phyloP scores from a whole-genome alignment of 2,888 invertebrate species.

The Tridacna gigas region DNA sequence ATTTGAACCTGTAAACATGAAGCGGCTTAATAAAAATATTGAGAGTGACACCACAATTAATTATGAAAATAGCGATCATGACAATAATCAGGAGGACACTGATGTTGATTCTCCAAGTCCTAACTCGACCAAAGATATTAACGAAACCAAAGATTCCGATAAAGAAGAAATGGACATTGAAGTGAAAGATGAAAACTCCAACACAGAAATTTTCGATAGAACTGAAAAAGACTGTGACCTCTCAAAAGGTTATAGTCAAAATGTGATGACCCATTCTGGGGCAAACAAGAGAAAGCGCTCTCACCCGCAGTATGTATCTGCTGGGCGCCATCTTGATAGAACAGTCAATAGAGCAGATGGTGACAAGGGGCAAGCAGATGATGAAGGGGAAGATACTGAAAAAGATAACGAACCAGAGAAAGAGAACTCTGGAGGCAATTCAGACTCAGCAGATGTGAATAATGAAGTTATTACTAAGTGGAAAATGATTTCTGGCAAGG shows the following conservation, averaged over 20 bases:
- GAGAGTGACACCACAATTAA: neutral
- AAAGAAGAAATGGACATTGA: constrained; percentile 50
- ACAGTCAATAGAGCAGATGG: constrained; percentile 58
- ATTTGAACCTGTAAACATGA: constrained; percentile 77
- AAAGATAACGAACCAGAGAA: constrained; percentile 63
- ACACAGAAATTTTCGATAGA: constrained; percentile 56
- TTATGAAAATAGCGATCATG: constrained; percentile 11
- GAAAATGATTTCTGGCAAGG: constrained; percentile 48
- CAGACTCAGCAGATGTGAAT: constrained; percentile 36
- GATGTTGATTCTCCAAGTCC: constrained; percentile 59
- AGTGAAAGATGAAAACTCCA: constrained; percentile 60
- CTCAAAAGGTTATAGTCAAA: constrained; percentile 42
- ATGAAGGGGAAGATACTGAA: constrained; percentile 49
- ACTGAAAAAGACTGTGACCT: constrained; percentile 48
- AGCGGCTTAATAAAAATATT: neutral
- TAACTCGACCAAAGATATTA: constrained; percentile 60
- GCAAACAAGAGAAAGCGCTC: constrained; percentile 92
- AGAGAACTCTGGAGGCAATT: constrained; percentile 65
- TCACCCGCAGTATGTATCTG: constrained; percentile 99
- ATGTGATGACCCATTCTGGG: constrained; percentile 57
- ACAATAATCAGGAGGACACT: constrained; percentile 39
- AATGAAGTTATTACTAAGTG: constrained; percentile 71
- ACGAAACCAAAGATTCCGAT: constrained; percentile 63
- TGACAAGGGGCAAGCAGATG: neutral
- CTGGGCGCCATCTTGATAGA: constrained; percentile 87